Percentiles rank a stretch among this genome's conserved stretches.
These are phyloP conservation scores for Scaptomyza reducta DNA, from an alignment of 2,888 invertebrate genomes.

Conservation along the genomic window DNA sequence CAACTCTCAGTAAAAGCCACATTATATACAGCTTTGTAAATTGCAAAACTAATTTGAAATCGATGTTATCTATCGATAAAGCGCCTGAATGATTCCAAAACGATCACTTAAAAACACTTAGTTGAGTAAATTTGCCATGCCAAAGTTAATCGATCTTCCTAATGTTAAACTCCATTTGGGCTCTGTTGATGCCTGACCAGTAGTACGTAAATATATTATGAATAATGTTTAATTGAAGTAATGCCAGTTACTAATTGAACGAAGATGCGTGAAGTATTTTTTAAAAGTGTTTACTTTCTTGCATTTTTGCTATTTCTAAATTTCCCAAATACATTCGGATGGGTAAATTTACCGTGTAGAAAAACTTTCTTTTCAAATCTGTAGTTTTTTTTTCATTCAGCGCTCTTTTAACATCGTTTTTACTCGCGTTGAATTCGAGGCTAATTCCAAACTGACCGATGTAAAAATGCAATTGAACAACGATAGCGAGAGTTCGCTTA, in stretches of 20 bases:
- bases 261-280: slow-evolving; percentile 54
- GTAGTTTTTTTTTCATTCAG: slow-evolving; percentile 40
- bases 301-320: slow-evolving; percentile 46
- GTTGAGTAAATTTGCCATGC: slow-evolving; percentile 39
- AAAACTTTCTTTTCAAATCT: background rate
- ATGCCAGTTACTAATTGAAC: slow-evolving; percentile 49
- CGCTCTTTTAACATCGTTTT: slow-evolving; percentile 80
- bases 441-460: slow-evolving; percentile 67
- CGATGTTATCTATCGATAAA: slow-evolving; percentile 50
- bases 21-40: slow-evolving; percentile 55
- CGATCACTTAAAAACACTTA: slow-evolving; percentile 38
- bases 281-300: slow-evolving; percentile 33
- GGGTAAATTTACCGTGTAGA: slow-evolving; percentile 66
- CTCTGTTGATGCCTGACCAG: slow-evolving; percentile 58
- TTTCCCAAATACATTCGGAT: slow-evolving; percentile 53
- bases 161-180: slow-evolving; percentile 57
- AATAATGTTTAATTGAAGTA: slow-evolving; percentile 58
- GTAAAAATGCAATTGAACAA: slow-evolving; percentile 71
- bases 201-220: slow-evolving; percentile 41
- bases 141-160: slow-evolving; percentile 27
- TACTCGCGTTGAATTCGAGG: slow-evolving; percentile 61
- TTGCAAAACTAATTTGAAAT: slow-evolving; percentile 28
- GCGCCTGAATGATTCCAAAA: slow-evolving; percentile 50
- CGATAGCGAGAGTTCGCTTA: slow-evolving; percentile 57
- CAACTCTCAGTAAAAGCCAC: background rate